These are phyloP conservation scores for Epirrhoe alternata DNA, from an alignment of 2,888 invertebrate genomes.

Conservation along the genomic window DNA sequence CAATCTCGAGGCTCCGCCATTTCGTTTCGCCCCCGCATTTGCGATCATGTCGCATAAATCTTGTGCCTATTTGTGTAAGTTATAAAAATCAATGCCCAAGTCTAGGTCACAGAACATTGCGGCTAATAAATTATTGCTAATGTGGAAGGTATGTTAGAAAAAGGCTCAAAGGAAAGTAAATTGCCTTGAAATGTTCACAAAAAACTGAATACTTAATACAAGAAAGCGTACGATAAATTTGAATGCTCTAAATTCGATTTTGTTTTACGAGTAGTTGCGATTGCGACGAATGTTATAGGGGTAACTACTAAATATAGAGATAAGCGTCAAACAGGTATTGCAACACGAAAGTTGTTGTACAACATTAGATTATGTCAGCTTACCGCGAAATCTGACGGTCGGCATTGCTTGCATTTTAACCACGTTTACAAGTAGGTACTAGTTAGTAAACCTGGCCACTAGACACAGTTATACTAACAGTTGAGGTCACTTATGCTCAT, in stretches of 20 bases:
- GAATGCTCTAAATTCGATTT: neutral
- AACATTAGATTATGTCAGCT: slow-evolving; percentile 50
- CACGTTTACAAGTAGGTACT: slow-evolving; percentile 9
- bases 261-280: neutral
- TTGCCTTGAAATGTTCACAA: neutral
- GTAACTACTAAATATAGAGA: slow-evolving; percentile 33
- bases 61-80: slow-evolving; percentile 24
- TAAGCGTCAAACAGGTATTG: slow-evolving; percentile 31
- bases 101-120: slow-evolving; percentile 9
- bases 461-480: slow-evolving; percentile 65
- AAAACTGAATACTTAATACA: no score
- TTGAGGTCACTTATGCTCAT: slow-evolving; percentile 61
- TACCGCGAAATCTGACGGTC: slow-evolving; percentile 47
- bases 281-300: slow-evolving; percentile 10
- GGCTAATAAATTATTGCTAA: neutral
- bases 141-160: neutral
- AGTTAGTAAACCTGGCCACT: slow-evolving; percentile 33
- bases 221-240: no score
- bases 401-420: slow-evolving; percentile 37
- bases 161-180: neutral
- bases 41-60: slow-evolving; percentile 62
- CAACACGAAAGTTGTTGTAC: slow-evolving; percentile 49
- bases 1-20: slow-evolving; percentile 66
- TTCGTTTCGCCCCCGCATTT: slow-evolving; percentile 75
- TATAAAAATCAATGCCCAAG: slow-evolving; percentile 13